Conservation (phyloP, 2,113 vertebrate genomes). For the Sorex araneus region DNA sequence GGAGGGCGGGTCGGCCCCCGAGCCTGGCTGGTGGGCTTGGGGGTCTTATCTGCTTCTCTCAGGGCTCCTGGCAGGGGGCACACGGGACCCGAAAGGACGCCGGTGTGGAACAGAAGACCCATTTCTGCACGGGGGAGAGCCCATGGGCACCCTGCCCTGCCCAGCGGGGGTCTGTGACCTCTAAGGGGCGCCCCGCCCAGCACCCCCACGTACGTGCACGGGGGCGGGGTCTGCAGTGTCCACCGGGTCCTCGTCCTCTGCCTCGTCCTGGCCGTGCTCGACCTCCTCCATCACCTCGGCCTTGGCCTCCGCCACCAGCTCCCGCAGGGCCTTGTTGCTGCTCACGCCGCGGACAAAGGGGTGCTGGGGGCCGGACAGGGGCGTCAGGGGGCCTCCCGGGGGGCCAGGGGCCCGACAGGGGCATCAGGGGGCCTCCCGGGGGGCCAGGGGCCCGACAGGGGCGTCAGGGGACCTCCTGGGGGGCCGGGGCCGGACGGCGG, state of each 20-base stretch:
- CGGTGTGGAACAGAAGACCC: no score
- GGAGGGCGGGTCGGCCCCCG: no score
- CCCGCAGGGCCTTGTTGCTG: slow-evolving; percentile 93
- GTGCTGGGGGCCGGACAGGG: slow-evolving; percentile 89
- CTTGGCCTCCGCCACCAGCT: slow-evolving; percentile 98
- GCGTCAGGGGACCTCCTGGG: not conserved
- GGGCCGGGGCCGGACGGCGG: no score
- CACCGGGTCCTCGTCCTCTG: slow-evolving; percentile 86
- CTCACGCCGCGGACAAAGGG: slow-evolving; percentile 93
- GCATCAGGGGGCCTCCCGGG: rapidly evolving
- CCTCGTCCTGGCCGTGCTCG: slow-evolving; percentile 89
- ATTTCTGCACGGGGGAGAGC: no score
- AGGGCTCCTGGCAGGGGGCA: no score
- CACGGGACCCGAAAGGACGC: no score
- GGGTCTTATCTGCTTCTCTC: no score
- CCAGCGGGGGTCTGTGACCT: not conserved
- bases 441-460: not conserved
- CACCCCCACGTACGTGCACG: slow-evolving; percentile 79
- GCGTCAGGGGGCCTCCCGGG: not conserved
- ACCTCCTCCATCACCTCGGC: slow-evolving; percentile 95
- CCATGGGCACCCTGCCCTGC: no score
- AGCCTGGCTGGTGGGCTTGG: no score
- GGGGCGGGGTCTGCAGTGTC: slow-evolving; percentile 83
- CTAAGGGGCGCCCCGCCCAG: rapidly evolving
- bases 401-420: rapidly evolving